phyloP scores from a whole-genome alignment of 2,113 vertebrate genomes.

The Spheniscus mendiculus region DNA sequence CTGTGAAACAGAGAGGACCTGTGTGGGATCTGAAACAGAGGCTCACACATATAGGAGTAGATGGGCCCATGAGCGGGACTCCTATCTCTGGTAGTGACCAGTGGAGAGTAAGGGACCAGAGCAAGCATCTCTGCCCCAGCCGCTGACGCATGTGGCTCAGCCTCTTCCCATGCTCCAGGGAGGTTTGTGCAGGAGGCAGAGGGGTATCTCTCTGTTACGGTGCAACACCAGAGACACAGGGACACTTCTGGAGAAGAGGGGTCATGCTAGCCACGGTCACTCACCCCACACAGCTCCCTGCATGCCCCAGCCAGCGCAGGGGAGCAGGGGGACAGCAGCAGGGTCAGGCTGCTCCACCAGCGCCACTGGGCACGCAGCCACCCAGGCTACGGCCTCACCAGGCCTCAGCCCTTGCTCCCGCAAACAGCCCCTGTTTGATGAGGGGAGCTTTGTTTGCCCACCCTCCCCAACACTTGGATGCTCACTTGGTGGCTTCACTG shows the following conservation, averaged over 20 bases:
- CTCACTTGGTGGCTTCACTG: not conserved
- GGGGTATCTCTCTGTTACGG: not conserved
- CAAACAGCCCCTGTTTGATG: not conserved
- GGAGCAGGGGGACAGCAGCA: not conserved
- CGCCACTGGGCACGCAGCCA: not conserved
- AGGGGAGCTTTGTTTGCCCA: not conserved
- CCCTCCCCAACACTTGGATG: not conserved
- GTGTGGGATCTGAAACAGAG: not conserved
- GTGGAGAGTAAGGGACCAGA: not conserved
- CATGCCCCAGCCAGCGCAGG: not conserved
- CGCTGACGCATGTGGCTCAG: not conserved
- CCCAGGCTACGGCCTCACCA: fast-evolving
- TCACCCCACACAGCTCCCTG: not conserved
- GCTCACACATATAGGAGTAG: not conserved
- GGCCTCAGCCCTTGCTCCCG: not conserved
- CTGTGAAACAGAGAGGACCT: not conserved
- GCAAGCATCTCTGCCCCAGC: not conserved
- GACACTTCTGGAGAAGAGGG: not conserved
- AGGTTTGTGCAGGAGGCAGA: not conserved
- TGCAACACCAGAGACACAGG: not conserved
- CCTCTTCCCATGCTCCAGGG: not conserved
- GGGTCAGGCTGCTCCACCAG: not conserved
- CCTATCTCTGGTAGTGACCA: not conserved
- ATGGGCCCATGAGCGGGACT: fast-evolving
- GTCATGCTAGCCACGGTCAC: not conserved